phyloP scores from a whole-genome alignment of 2,113 vertebrate species.

The Myiopsitta monachus region DNA sequence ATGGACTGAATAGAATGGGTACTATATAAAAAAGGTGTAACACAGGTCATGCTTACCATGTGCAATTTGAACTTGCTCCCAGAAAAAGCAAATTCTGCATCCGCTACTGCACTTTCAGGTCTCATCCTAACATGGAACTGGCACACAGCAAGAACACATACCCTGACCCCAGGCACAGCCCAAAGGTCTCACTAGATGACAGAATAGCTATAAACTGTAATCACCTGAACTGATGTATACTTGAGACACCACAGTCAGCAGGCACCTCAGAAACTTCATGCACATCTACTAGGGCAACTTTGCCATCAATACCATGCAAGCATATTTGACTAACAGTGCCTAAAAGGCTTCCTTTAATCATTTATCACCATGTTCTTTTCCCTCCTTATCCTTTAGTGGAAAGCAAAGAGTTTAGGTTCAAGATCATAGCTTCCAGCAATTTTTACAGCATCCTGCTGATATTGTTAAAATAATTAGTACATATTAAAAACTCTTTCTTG shows the following conservation, averaged over 20 bases:
- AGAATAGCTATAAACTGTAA: neutral
- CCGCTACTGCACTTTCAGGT: neutral
- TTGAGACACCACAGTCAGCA: neutral
- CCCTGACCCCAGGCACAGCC: neutral
- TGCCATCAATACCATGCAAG: neutral
- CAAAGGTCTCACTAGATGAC: fast-evolving
- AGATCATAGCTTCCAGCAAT: neutral
- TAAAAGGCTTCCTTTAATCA: neutral
- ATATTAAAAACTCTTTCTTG: neutral
- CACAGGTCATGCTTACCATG: neutral
- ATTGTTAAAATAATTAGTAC: neutral
- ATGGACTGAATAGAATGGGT: neutral
- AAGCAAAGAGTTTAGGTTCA: neutral
- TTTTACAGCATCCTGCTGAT: neutral
- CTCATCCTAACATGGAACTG: neutral
- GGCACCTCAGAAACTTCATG: neutral
- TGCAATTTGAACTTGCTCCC: neutral
- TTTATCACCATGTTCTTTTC: neutral
- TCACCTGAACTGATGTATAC: neutral
- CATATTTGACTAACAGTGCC: neutral
- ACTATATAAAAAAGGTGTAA: neutral
- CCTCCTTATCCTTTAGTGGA: neutral
- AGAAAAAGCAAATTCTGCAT: neutral
- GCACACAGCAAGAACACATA: fast-evolving
- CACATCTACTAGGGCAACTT: neutral